phyloP scores from a whole-genome alignment of 2,888 invertebrate genomes.

The Escarpia spicata region DNA sequence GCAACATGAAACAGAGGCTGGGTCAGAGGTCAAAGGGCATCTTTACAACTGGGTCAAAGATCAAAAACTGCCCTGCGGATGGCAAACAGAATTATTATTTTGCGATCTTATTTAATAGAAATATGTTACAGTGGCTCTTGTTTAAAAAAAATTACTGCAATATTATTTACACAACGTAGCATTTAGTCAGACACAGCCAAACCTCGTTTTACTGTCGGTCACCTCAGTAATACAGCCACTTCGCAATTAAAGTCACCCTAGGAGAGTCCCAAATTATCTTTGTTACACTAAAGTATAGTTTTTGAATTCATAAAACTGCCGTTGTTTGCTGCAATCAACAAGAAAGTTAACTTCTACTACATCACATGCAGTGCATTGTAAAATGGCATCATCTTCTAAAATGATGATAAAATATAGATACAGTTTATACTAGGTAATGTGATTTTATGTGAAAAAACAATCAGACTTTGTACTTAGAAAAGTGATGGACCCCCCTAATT shows the following conservation, averaged over 20 bases:
- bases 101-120: background rate
- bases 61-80: background rate
- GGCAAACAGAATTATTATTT: too few relatives aligned
- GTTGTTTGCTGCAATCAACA: too few relatives aligned
- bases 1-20: constrained; percentile 40
- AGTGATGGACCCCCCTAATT: background rate
- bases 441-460: too few relatives aligned
- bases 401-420: too few relatives aligned
- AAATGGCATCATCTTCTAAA: too few relatives aligned
- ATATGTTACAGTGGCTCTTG: background rate
- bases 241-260: too few relatives aligned
- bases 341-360: too few relatives aligned
- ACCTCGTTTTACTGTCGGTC: too few relatives aligned
- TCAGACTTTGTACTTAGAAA: background rate
- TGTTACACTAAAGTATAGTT: background rate
- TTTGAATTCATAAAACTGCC: background rate
- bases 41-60: background rate
- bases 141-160: background rate
- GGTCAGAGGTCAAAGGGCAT: background rate
- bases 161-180: background rate
- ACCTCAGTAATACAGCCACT: too few relatives aligned
- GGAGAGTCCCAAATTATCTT: too few relatives aligned
- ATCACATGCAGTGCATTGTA: too few relatives aligned
- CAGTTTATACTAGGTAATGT: too few relatives aligned
- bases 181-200: background rate